Percentiles rank a stretch among this genome's conserved stretches.
phyloP scores from a whole-genome alignment of 2,797 vertebrate species.

The Coranthus polyacanthus region DNA sequence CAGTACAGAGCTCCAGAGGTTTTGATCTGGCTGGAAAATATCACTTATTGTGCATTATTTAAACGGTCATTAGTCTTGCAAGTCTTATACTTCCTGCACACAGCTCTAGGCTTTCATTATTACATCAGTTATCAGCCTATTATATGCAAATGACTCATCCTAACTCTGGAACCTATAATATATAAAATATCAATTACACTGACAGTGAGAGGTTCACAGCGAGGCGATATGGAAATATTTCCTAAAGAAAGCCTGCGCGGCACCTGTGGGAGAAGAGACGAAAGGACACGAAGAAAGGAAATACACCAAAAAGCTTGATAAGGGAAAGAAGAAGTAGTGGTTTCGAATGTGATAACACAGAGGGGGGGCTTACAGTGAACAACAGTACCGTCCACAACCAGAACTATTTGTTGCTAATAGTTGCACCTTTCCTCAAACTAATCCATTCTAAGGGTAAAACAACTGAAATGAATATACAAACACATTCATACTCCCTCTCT shows the following conservation, averaged over 20 bases:
- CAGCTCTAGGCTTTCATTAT: conserved; percentile 76
- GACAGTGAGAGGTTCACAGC: conserved; percentile 58
- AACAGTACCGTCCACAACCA: not conserved
- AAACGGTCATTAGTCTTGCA: conserved; percentile 76
- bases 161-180: conserved; percentile 69
- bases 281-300: conserved; percentile 9
- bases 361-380: not conserved
- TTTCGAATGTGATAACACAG: not conserved
- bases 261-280: conserved; percentile 36
- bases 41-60: conserved; percentile 78
- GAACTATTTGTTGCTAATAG: not conserved
- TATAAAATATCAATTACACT: conserved; percentile 79
- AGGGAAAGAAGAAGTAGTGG: not conserved
- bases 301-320: not conserved
- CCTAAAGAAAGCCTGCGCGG: conserved; percentile 64
- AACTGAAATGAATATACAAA: not conserved
- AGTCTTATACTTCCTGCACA: conserved; percentile 62
- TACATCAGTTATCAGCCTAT: conserved; percentile 79
- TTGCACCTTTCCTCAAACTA: not conserved
- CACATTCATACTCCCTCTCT: not conserved
- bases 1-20: conserved; percentile 46
- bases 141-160: conserved; percentile 77
- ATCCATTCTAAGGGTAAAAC: not conserved
- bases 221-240: conserved; percentile 60
- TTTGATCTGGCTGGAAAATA: conserved; percentile 73